These are phyloP conservation scores for Rissa tridactyla DNA, from an alignment of 2,113 vertebrate genomes.

Conservation along the genomic window DNA sequence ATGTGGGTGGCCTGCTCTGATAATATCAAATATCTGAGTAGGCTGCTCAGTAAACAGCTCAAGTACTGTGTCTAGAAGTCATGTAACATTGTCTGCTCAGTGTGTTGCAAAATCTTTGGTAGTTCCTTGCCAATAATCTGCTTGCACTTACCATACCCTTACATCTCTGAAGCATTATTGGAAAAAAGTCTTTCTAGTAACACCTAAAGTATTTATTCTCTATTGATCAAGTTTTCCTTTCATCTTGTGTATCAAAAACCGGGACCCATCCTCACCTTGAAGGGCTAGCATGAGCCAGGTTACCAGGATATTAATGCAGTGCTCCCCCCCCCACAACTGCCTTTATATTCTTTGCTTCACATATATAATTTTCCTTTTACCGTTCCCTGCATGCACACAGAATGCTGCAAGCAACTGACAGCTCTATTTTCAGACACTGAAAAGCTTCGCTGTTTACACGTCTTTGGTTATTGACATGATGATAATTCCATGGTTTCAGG, in stretches of 20 bases:
- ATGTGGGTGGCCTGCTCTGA: background rate
- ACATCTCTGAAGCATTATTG: background rate
- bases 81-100: background rate
- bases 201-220: background rate
- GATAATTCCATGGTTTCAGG: background rate
- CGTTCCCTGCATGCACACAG: accelerated
- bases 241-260: background rate
- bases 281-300: background rate
- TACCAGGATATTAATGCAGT: background rate
- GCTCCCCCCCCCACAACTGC: background rate
- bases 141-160: background rate
- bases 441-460: background rate
- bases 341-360: background rate
- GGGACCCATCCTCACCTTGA: background rate
- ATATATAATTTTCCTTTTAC: background rate
- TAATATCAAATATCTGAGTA: background rate
- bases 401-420: background rate
- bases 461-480: background rate
- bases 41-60: conserved; percentile 21
- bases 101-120: background rate
- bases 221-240: background rate
- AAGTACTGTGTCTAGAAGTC: background rate
- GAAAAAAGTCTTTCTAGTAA: background rate
- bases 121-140: background rate
- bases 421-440: background rate